Evolutionary conservation across 2,888 invertebrate species (phyloP).

Genomic region (Rugalucina vietnamica): DNA sequence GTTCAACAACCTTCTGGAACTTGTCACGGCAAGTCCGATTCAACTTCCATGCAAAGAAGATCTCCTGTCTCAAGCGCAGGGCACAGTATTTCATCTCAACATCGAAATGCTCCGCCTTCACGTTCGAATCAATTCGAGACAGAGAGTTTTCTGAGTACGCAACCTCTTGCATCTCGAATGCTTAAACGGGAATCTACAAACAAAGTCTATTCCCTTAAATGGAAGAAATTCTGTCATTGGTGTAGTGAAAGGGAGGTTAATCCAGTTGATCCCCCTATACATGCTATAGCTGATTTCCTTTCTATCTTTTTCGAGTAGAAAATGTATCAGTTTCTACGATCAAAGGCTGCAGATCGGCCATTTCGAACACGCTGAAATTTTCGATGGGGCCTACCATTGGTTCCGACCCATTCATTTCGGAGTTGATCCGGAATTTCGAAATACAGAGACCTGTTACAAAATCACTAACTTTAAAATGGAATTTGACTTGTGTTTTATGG

Average conservation of each 20-base stretch:
- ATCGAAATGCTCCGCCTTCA: not conserved
- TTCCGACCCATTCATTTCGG: not conserved
- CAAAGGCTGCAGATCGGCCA: not conserved
- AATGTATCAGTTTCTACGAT: not conserved
- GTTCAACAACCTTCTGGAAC: not conserved
- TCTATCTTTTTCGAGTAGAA: not conserved
- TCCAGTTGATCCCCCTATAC: too few species aligned
- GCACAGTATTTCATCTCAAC: constrained; percentile 14
- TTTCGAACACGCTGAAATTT: not conserved
- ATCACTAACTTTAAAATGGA: not conserved
- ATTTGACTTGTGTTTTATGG: not conserved
- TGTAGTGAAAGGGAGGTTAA: not conserved
- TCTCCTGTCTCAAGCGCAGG: constrained; percentile 21
- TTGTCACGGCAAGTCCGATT: constrained; percentile 16
- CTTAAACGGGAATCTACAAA: not conserved
- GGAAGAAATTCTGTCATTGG: not conserved
- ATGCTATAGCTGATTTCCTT: not conserved
- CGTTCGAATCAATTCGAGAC: constrained; percentile 23
- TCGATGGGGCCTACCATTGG: not conserved
- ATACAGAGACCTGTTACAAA: not conserved
- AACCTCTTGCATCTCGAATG: not conserved
- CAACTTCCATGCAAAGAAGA: constrained; percentile 5
- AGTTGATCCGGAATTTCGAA: not conserved
- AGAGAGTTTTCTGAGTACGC: constrained; percentile 3
- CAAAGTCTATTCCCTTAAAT: not conserved